Evolutionary conservation across 2,113 vertebrate genomes (phyloP), one percentile per base, ranked within the genome.

Genomic region (Embiotoca jacksoni): DNA sequence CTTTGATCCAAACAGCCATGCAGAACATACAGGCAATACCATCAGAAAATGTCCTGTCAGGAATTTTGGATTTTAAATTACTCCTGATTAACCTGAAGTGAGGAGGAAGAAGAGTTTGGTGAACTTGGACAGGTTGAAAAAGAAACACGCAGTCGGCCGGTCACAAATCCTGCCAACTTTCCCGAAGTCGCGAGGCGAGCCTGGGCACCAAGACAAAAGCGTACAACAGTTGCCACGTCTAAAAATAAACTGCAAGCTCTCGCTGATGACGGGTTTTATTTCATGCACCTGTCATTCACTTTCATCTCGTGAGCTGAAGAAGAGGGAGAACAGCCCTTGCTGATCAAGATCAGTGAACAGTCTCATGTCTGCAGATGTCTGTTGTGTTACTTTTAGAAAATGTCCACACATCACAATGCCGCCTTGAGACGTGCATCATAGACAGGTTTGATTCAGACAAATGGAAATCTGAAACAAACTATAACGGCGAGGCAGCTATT

Each of bases 1-100:
- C 94, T 97, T 96, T 96, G 95, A 97, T 96, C 95, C 96, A 95
- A 95, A 95, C 94, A 95, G 95, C 92, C 94, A 95, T 94, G 95
- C 94, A 96, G 94, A 95, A 95, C 93, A 93, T 89, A 63, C 90
- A 85, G 87, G 91, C 89, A 90, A 92, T 89, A 90, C 81, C 75
- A 80, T 80, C 83, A 94, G 92, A 95, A 97, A 96, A 94, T 95
- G 96, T 96, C 94, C 88, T 92, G 94, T 97, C 95, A 96, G 95
- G 95, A 91, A 89, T 95, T 96, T 96, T 94, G 93, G 92, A 95
- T 95, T 91, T 95, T 92, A 96, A 96, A 96, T 95, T 95, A 96
- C 93, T 92, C 94, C 88, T 88, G 85, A 94, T 96, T 96, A 96
- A 96, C 94, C 94, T 91, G 89, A 94, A 69, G 47, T 91, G 67